Percentiles rank a stretch among this genome's conserved stretches.
Conservation (phyloP, 2,888 invertebrate genomes). For the Limulus polyphemus region DNA sequence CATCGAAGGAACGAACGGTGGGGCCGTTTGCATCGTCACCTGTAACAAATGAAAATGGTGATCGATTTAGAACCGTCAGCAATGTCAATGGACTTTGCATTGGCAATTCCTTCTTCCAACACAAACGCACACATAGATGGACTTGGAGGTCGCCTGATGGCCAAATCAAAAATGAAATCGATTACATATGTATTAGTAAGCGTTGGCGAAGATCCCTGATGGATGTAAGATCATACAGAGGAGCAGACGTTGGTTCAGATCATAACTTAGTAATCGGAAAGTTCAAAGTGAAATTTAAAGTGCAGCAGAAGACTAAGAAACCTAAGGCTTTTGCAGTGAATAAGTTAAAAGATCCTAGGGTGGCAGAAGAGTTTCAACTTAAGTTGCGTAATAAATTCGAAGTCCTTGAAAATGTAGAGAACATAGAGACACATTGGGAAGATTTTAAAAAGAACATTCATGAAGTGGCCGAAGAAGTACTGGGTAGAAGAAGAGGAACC, state of each 20-base stretch:
- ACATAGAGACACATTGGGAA: too few relatives aligned
- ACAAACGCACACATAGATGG: neutral
- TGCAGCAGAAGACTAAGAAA: too few relatives aligned
- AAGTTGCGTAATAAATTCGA: too few relatives aligned
- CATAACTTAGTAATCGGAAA: slow-evolving; percentile 3
- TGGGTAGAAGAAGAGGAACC: too few relatives aligned
- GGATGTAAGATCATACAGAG: slow-evolving; percentile 3
- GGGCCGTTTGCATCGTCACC: too few relatives aligned
- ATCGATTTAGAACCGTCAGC: slow-evolving; percentile 1
- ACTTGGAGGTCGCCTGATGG: slow-evolving; percentile 2
- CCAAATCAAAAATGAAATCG: neutral
- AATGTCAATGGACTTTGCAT: neutral
- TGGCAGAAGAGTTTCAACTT: too few relatives aligned
- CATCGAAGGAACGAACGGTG: too few relatives aligned
- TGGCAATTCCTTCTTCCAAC: neutral
- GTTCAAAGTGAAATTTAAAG: slow-evolving; percentile 2
- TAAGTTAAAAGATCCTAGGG: too few relatives aligned
- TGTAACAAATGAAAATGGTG: neutral
- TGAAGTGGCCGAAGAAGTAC: too few relatives aligned
- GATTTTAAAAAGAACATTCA: too few relatives aligned
- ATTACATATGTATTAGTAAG: neutral
- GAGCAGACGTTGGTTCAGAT: slow-evolving; percentile 3
- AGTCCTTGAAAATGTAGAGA: too few relatives aligned
- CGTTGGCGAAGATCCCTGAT: neutral
- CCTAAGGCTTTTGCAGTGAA: too few relatives aligned